A percentile compares a stretch with the other conserved stretches of the same genome.
phyloP scores from a whole-genome alignment of 2,888 invertebrate genomes.

The Lepidocyrtinus sp. region DNA sequence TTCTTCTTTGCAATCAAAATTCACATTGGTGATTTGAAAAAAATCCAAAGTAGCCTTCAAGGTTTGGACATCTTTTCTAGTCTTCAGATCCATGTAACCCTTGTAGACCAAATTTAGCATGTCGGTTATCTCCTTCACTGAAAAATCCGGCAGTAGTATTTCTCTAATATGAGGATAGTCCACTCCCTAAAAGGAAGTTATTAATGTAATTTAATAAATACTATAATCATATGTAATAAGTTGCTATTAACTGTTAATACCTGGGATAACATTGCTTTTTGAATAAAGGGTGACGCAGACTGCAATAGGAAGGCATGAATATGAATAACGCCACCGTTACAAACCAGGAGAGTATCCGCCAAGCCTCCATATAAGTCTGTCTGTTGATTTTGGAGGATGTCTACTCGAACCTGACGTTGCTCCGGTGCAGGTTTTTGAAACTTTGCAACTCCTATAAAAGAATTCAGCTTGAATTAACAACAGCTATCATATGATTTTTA shows the following conservation, averaged over 20 bases:
- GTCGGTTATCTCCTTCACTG: slow-evolving; percentile 28
- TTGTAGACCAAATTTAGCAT: slow-evolving; percentile 49
- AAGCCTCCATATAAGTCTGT: slow-evolving; percentile 34
- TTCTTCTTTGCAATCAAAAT: neutral
- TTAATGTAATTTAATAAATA: neutral
- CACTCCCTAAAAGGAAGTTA: slow-evolving; percentile 39
- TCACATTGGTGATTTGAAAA: slow-evolving; percentile 32
- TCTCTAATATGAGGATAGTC: slow-evolving; percentile 30
- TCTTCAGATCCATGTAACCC: slow-evolving; percentile 33
- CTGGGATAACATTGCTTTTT: slow-evolving; percentile 40
- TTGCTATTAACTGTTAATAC: slow-evolving; percentile 29
- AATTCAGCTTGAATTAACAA: too few relatives aligned
- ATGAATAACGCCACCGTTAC: slow-evolving; percentile 39
- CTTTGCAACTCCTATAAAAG: neutral
- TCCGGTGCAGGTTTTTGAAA: neutral
- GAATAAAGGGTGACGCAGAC: slow-evolving; percentile 40
- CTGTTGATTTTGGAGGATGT: slow-evolving; percentile 36
- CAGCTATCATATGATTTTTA: too few relatives aligned
- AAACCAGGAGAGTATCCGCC: slow-evolving; percentile 35
- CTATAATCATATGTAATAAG: slow-evolving; percentile 13
- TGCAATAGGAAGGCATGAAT: slow-evolving; percentile 42
- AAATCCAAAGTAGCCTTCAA: slow-evolving; percentile 29
- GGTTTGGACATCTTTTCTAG: slow-evolving; percentile 12
- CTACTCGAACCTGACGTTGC: neutral
- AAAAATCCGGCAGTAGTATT: slow-evolving; percentile 47